Conservation (phyloP, 2,113 vertebrate genomes). For the Acrocephalus arundinaceus region DNA sequence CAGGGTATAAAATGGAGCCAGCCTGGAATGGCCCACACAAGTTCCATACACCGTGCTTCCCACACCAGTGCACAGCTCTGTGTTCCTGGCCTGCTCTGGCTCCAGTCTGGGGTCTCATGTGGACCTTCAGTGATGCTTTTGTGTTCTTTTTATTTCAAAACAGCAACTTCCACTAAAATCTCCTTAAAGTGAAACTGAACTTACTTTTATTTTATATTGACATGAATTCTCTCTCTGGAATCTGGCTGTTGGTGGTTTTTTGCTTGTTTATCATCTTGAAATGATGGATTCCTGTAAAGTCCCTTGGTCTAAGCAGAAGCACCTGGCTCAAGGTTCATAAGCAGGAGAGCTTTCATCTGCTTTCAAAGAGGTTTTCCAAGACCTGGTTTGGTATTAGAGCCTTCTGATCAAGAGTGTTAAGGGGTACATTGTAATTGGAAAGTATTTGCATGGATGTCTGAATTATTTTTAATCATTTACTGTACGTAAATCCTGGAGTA, state of each 20-base stretch:
- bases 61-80: fast-evolving
- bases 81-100: background rate
- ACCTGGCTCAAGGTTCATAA: background rate
- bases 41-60: background rate
- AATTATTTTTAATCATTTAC: background rate
- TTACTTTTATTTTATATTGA: background rate
- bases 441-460: background rate
- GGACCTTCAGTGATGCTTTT: background rate
- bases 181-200: background rate
- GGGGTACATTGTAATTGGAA: background rate
- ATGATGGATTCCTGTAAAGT: background rate
- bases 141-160: background rate
- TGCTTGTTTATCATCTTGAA: background rate
- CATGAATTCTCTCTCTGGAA: background rate
- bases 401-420: background rate
- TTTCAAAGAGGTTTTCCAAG: background rate
- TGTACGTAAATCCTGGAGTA: background rate
- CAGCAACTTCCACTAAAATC: background rate
- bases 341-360: background rate
- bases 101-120: no score
- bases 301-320: background rate
- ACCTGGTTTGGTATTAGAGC: background rate
- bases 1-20: background rate
- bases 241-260: background rate
- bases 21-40: fast-evolving